Evolutionary conservation across 1,140 invertebrate species (phyloP).

Genomic region (Drosophila sechellia): DNA sequence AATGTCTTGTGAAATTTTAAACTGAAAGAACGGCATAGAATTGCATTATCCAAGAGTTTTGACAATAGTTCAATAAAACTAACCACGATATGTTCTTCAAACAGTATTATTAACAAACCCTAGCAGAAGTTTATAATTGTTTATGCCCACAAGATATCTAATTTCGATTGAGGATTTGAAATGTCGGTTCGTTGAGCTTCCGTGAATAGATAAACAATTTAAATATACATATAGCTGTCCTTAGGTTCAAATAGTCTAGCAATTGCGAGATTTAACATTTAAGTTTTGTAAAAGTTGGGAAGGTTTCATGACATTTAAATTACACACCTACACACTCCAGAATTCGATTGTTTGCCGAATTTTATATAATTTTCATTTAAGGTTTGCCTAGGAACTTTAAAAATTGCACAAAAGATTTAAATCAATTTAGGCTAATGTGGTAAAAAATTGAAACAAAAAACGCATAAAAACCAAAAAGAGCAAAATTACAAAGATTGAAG

Average conservation of each 20-base stretch:
- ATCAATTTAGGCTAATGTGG: constrained; percentile 21
- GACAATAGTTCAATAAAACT: constrained; percentile 8
- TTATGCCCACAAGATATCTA: not conserved
- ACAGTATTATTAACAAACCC: constrained; percentile 18
- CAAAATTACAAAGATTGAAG: constrained; percentile 14
- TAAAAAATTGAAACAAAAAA: not conserved
- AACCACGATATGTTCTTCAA: constrained; percentile 10
- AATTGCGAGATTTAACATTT: not conserved
- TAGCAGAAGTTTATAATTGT: constrained; percentile 3
- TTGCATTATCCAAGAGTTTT: not conserved
- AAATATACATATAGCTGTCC: constrained; percentile 29
- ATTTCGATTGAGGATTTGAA: not conserved
- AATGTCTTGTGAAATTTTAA: constrained; percentile 10
- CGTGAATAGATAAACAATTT: constrained; percentile 33
- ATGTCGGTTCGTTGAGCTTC: constrained; percentile 40
- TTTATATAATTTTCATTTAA: constrained; percentile 3
- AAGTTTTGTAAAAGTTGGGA: constrained; percentile 6
- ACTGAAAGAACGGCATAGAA: not conserved
- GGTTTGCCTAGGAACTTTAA: constrained; percentile 13
- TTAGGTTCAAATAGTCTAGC: constrained; percentile 22
- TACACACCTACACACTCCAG: not conserved
- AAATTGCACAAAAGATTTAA: constrained; percentile 45
- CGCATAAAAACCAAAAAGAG: constrained; percentile 3
- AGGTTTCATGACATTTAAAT: constrained; percentile 23
- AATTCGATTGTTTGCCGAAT: not conserved